Conservation (phyloP, 2,888 invertebrate species). For the Megalurothrips usitatus region DNA sequence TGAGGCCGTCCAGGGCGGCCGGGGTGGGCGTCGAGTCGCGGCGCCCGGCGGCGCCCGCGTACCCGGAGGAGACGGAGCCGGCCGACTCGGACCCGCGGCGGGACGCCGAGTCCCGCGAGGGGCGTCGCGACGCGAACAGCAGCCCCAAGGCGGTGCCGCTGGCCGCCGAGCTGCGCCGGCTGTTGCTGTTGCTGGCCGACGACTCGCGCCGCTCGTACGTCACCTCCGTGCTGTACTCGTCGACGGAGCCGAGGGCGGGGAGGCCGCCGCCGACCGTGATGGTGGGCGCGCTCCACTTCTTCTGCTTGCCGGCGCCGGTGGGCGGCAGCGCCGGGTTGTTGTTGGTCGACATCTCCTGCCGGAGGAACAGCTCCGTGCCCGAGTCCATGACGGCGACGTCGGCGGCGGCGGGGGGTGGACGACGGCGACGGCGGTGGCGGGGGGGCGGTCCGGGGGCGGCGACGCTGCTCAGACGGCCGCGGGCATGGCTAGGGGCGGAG, state of each 20-base stretch:
- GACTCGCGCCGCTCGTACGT: constrained; percentile 1
- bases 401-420: not conserved
- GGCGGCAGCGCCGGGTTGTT: constrained; percentile 19
- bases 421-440: not conserved
- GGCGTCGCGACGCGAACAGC: not conserved
- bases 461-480: not conserved
- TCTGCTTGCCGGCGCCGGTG: not conserved
- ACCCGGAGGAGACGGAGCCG: not conserved
- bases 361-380: constrained; percentile 18
- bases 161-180: constrained; percentile 2
- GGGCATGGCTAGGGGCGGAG: no score
- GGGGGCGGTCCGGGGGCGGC: not conserved
- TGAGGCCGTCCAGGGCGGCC: not conserved
- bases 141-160: constrained; percentile 13
- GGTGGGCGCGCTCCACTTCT: constrained; percentile 13
- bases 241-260: not conserved
- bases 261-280: not conserved
- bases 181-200: not conserved
- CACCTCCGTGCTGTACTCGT: constrained; percentile 19
- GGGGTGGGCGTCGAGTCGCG: constrained; percentile 1
- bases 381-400: not conserved
- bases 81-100: constrained; percentile 2
- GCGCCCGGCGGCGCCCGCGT: not conserved
- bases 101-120: not conserved
- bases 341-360: constrained; percentile 9